Conservation (phyloP, 2,888 invertebrate genomes). For the Pristionchus maxplancki region DNA sequence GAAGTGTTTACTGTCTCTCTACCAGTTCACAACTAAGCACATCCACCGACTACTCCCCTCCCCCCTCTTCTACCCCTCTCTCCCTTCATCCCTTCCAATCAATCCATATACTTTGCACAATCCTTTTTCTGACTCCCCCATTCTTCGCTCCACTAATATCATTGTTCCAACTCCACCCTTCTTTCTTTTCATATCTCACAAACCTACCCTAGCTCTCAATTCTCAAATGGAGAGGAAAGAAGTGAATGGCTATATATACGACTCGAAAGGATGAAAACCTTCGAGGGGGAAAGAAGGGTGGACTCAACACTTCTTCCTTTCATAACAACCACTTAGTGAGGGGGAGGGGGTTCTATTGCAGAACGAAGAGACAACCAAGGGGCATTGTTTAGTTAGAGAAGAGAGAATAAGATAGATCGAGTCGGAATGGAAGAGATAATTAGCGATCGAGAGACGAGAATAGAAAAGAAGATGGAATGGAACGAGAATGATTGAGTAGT, state of each 20-base stretch:
- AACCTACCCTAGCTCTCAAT: background rate
- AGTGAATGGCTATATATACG: constrained; percentile 20
- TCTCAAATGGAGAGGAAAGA: constrained; percentile 40
- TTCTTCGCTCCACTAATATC: background rate
- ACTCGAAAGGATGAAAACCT: constrained; percentile 7
- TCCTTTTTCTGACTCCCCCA: background rate
- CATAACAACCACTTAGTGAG: constrained; percentile 3
- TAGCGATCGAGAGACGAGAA: constrained; percentile 2
- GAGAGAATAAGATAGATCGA: background rate
- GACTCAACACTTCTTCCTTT: background rate
- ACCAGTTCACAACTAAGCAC: constrained; percentile 27
- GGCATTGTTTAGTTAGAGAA: constrained; percentile 16
- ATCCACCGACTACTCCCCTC: background rate
- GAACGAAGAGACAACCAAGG: background rate
- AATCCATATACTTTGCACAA: background rate
- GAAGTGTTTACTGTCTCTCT: constrained; percentile 22
- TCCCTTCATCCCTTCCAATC: background rate
- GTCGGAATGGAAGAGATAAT: background rate
- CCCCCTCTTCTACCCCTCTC: background rate
- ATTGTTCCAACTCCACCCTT: constrained; percentile 4
- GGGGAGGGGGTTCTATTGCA: background rate
- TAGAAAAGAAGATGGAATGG: constrained; percentile 5
- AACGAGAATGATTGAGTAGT: constrained; percentile 27
- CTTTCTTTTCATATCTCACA: background rate
- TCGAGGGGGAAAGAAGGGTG: background rate